A percentile compares a stretch with the other conserved stretches of the same genome.
These are phyloP conservation scores for Oryzias celebensis DNA, from an alignment of 2,113 vertebrate genomes.

Conservation along the genomic window DNA sequence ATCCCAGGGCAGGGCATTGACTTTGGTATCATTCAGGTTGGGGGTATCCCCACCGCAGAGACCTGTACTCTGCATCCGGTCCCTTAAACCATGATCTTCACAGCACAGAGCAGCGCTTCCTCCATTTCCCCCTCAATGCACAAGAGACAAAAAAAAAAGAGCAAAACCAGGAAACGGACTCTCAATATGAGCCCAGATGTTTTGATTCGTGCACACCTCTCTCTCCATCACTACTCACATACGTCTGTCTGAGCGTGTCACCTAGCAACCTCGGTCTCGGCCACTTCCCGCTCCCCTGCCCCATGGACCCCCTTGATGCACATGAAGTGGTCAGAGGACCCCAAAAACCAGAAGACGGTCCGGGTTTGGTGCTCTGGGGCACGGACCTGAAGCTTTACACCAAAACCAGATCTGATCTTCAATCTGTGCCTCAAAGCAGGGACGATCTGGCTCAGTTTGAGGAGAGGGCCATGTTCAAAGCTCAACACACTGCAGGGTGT, in stretches of 20 bases:
- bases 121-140: slow-evolving; percentile 9
- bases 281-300: slow-evolving; percentile 45
- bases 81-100: slow-evolving; percentile 39
- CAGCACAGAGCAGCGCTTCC: slow-evolving; percentile 2
- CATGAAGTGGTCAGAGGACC: slow-evolving; percentile 29
- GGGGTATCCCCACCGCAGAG: slow-evolving; percentile 64
- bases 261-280: slow-evolving; percentile 74
- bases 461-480: slow-evolving; percentile 67
- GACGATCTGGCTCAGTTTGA: slow-evolving; percentile 48
- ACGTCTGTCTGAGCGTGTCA: slow-evolving; percentile 57
- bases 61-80: slow-evolving; percentile 25
- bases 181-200: slow-evolving; percentile 18
- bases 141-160: slow-evolving; percentile 20
- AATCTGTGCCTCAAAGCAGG: slow-evolving; percentile 48
- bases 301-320: slow-evolving; percentile 27
- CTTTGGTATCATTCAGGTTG: slow-evolving; percentile 81
- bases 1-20: slow-evolving; percentile 63
- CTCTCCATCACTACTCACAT: slow-evolving; percentile 39
- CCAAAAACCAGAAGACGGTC: slow-evolving; percentile 35
- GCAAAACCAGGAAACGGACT: slow-evolving; percentile 13
- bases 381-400: slow-evolving; percentile 29
- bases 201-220: slow-evolving; percentile 12
- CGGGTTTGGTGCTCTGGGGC: slow-evolving; percentile 38
- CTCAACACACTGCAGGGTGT: slow-evolving; percentile 57
- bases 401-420: slow-evolving; percentile 43